Conservation (phyloP, 2,888 invertebrate species). For the Arrhopalites spinosus region DNA sequence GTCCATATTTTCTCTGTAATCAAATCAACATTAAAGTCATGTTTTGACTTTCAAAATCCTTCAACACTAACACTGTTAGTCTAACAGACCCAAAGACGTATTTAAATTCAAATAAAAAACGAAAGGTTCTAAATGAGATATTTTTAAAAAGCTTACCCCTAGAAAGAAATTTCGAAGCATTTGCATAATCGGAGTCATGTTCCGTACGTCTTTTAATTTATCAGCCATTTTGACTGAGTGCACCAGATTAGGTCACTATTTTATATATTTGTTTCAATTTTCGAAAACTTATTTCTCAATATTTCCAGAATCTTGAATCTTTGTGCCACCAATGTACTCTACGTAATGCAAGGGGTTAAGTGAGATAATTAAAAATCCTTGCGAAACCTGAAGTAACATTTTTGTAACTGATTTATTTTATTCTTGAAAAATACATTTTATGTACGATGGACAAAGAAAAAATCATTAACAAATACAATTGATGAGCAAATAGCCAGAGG, state of each 20-base stretch:
- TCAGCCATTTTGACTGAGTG: conserved; percentile 15
- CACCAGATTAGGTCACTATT: neutral
- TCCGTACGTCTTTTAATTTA: conserved; percentile 34
- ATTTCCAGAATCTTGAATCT: neutral
- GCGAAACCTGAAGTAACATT: no score
- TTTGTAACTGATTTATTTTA: neutral
- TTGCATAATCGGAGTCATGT: conserved; percentile 50
- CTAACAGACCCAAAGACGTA: neutral
- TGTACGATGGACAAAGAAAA: neutral
- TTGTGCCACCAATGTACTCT: neutral
- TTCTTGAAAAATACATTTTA: neutral
- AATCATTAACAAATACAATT: neutral
- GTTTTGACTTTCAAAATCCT: neutral
- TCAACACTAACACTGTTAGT: conserved; percentile 1
- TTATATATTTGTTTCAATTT: neutral
- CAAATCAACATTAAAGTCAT: conserved; percentile 8
- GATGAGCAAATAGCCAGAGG: neutral
- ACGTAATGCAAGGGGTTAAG: neutral
- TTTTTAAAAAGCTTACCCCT: conserved; percentile 46
- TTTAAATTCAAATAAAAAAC: conserved; percentile 3
- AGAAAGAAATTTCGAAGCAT: conserved; percentile 47
- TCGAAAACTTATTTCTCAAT: neutral
- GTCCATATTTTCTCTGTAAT: conserved; percentile 68
- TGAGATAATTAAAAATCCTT: neutral
- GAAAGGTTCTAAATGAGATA: neutral